Conservation (phyloP, 2,797 vertebrate species). For the Cossypha caffra region DNA sequence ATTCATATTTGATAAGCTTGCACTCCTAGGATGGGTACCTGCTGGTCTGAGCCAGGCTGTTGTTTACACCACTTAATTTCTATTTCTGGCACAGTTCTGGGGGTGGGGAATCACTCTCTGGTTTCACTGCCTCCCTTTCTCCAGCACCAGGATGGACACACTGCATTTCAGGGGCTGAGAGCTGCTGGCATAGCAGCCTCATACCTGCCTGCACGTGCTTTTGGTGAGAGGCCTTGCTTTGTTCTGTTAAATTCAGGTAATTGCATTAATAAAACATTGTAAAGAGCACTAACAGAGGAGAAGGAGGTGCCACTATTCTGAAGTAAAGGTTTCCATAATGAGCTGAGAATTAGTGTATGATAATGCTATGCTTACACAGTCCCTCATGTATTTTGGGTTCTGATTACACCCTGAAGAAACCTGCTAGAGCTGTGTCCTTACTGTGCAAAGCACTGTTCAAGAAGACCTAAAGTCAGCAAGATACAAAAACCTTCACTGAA, state of each 20-base stretch:
- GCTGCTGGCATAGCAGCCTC: background rate
- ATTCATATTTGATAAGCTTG: background rate
- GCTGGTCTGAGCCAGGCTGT: background rate
- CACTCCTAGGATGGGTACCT: background rate
- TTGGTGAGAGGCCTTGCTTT: background rate
- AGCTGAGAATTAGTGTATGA: constrained; percentile 14
- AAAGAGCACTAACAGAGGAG: constrained; percentile 28
- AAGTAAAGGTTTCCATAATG: constrained; percentile 25
- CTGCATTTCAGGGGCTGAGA: background rate
- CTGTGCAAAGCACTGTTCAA: constrained; percentile 12
- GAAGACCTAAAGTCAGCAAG: constrained; percentile 2
- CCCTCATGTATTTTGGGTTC: constrained; percentile 16
- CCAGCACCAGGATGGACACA: background rate
- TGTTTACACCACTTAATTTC: background rate
- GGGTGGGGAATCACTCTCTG: background rate
- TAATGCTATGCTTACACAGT: constrained; percentile 1
- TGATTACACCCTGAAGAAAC: constrained; percentile 9
- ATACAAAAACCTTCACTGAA: background rate
- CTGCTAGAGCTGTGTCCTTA: background rate
- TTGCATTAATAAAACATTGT: constrained; percentile 62
- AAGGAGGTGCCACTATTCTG: background rate
- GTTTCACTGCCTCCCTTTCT: background rate
- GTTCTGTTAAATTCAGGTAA: constrained; percentile 31
- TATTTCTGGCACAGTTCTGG: background rate
- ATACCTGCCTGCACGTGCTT: background rate